Evolutionary conservation across 1,140 invertebrate species (phyloP), one percentile per base, ranked within the genome.

Genomic region (Habropoda laboriosa): DNA sequence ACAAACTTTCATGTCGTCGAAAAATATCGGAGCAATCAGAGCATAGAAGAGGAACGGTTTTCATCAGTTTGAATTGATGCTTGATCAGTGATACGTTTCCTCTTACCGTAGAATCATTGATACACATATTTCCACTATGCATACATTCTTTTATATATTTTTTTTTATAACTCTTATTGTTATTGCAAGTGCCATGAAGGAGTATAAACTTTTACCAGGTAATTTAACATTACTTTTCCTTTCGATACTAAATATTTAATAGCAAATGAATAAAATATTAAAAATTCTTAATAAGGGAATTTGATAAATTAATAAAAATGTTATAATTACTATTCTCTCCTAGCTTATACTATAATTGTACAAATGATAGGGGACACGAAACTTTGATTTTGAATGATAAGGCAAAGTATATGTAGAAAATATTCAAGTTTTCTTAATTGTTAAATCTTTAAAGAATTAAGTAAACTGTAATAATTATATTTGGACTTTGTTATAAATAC

Each of bases 11-110:
- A 63, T n/a, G 30, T 10, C 6, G 35, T 30, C 16, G 8, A 51
- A 74, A 21, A 61, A 7, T 74, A n/a, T 35, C 21, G 18, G 18
- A 42, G 30, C 40, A 76, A 67, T 67, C 27, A 67, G 73, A 76
- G 73, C 73, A 16, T 55, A 13, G 1, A 64, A 30, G 8, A 24
- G 5, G 47, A 55, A 24, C 49, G 12, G 10, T 55, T 49, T 32
- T 38, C n/a, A 51, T 45, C 71, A 74, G 61, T 76, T 67, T 4
- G 38, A 45, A 10, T 45, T 27, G 21, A 55, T 55, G 27, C 47
- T 35, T 6, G 16, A 32, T 67, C 38, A 13, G 16, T 45, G 49
- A 55, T 21, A 66, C 3, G 18, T 27, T 35, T 30, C 7, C 30
- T 32, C 0, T 16, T 18, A 40, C 5, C 12, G 24, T 24, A n/a